phyloP scores from a whole-genome alignment of 2,113 vertebrate species.

The Semnornis frantzii region DNA sequence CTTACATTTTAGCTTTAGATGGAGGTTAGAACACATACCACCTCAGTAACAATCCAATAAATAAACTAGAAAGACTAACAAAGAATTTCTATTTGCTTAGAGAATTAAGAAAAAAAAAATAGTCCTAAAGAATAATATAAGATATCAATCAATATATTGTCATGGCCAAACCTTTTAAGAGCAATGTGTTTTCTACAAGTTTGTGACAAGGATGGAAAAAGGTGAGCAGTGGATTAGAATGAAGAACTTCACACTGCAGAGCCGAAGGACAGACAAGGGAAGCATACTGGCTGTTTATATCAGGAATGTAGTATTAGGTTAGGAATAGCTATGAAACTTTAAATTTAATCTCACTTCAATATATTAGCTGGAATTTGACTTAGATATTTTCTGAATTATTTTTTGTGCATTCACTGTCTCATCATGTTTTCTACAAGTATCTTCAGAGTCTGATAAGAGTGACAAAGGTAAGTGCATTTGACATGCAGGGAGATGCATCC shows the following conservation, averaged over 20 bases:
- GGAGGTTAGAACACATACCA: not conserved
- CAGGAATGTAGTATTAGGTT: not conserved
- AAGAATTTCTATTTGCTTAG: not conserved
- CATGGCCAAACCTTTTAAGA: not conserved
- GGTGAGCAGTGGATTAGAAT: not conserved
- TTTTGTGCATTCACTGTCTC: not conserved
- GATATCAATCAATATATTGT: not conserved
- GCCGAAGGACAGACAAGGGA: not conserved
- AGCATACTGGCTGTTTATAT: fast-evolving
- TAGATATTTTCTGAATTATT: not conserved
- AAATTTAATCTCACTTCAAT: not conserved
- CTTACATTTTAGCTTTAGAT: not conserved
- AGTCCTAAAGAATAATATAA: not conserved
- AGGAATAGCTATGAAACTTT: not conserved
- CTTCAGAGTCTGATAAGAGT: not conserved
- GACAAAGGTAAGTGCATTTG: fast-evolving
- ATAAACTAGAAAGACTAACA: not conserved
- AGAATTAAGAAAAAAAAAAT: not conserved
- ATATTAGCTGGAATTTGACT: not conserved
- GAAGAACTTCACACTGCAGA: not conserved
- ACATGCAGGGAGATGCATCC: not conserved
- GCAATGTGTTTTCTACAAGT: not conserved
- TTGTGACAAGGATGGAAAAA: not conserved
- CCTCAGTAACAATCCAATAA: not conserved
- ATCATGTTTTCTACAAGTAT: not conserved